Evolutionary conservation across 2,888 invertebrate genomes (phyloP), one percentile per base, ranked within the genome.

Genomic region (Eupithecia inturbata): DNA sequence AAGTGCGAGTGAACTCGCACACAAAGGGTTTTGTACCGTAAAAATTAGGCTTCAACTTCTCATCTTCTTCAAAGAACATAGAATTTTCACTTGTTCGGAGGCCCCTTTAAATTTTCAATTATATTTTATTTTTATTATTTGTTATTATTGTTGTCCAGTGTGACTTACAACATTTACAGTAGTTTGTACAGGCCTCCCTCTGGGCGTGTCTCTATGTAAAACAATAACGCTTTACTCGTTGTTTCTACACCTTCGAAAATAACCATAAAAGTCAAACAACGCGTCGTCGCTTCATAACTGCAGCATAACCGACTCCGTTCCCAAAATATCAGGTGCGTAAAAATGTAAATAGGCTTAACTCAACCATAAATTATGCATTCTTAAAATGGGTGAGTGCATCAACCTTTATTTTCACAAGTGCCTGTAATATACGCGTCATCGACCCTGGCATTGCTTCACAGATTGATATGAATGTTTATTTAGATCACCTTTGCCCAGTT

Each of bases 401-500:
- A 78, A 82, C 82, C 81, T 79, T 81, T 80, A 77, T 78, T 80
- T 78, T 77, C 79, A 78, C 75, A 75, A 79, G 75, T 76, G 73
- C 72, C 74, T 72, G 71, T 74, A 74, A 74, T 73, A 70, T 64
- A 79, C 77, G 75, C 72, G 78, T 80, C 77, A 76, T 72, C 80
- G 79, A 81, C 82, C 80, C 75, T 71, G 74, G 75, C 70, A 70
- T 69, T 45, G 83, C 85, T 81, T 80, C 71, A 75, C 81, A 82
- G 84, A 87, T 83, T 82, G 84, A 85, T 84, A 83, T 79, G 82
- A 84, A 83, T 83, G 81, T 84, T 84, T 82, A 84, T 82, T 85
- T 63, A 75, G 62, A 87, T 83, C 84, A 83, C 80, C 75, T 79
- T 79, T 81, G 79, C 77, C 75, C 79, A 74, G 82, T 81, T 78